These are phyloP conservation scores for Psylliodes chrysocephalus DNA, from an alignment of 2,888 invertebrate genomes.

Conservation along the genomic window DNA sequence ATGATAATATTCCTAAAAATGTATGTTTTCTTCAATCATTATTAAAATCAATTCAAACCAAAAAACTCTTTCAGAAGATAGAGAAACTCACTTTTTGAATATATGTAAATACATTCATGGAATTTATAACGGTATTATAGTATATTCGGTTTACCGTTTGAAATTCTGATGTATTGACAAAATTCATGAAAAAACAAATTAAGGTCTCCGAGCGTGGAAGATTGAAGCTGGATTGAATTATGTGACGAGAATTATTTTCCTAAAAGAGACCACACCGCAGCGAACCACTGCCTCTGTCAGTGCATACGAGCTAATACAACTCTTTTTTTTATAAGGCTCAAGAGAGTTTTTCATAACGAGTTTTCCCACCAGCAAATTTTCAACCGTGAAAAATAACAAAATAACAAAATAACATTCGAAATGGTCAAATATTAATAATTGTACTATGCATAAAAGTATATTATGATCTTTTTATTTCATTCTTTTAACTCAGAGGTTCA, in stretches of 20 bases:
- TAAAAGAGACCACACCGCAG: slow-evolving; percentile 3
- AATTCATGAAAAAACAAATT: slow-evolving; percentile 37
- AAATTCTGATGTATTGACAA: slow-evolving; percentile 39
- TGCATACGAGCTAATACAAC: slow-evolving; percentile 7
- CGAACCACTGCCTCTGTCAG: neutral
- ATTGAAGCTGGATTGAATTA: slow-evolving; percentile 38
- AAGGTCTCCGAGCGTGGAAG: slow-evolving; percentile 32
- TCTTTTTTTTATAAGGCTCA: too few species aligned
- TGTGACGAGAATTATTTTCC: slow-evolving; percentile 38
- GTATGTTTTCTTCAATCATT: slow-evolving; percentile 7
- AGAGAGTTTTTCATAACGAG: too few species aligned
- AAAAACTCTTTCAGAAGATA: slow-evolving; percentile 13
- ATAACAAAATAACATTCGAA: too few species aligned
- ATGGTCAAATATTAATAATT: too few species aligned
- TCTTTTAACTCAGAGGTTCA: too few species aligned
- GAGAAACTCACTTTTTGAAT: slow-evolving; percentile 13
- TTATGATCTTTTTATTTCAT: too few species aligned
- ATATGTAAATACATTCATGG: slow-evolving; percentile 42
- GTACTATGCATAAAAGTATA: too few species aligned
- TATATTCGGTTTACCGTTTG: slow-evolving; percentile 32
- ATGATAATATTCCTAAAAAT: too few species aligned
- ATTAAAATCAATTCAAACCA: neutral
- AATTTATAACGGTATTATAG: slow-evolving; percentile 37
- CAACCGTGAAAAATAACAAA: too few species aligned
- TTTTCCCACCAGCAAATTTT: too few species aligned